Conservation (phyloP, 2,888 invertebrate species). For the Lissocephala sabroskyi region DNA sequence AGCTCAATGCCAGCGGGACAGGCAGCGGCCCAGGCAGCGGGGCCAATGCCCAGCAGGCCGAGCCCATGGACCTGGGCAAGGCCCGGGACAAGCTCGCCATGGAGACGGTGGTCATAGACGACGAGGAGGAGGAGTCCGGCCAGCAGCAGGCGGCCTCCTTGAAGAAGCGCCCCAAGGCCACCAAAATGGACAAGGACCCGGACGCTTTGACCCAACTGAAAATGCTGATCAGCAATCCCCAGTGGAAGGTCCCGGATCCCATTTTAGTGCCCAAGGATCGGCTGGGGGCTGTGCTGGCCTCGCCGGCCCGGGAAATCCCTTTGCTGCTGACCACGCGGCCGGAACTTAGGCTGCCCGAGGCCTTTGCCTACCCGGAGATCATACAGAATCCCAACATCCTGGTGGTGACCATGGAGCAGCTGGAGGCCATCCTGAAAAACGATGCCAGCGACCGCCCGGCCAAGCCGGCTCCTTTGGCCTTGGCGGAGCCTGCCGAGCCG, state of each 20-base stretch:
- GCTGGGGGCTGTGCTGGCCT: conserved; percentile 79
- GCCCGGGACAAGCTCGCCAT: conserved; percentile 50
- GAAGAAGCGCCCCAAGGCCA: conserved; percentile 73
- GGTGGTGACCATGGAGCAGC: conserved; percentile 83
- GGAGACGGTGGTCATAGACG: conserved; percentile 69
- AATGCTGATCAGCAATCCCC: conserved; percentile 78
- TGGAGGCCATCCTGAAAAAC: conserved; percentile 78
- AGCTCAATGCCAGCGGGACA: conserved; percentile 48
- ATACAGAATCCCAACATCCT: conserved; percentile 85
- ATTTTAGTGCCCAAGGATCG: conserved; percentile 85
- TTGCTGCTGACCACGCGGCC: conserved; percentile 81
- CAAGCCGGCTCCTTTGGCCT: neutral
- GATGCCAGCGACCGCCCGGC: conserved; percentile 56
- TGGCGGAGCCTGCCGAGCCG: neutral
- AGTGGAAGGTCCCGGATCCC: conserved; percentile 85
- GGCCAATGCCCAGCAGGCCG: conserved; percentile 75
- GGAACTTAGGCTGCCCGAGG: conserved; percentile 82
- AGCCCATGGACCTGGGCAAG: conserved; percentile 79
- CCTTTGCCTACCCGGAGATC: conserved; percentile 80
- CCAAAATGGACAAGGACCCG: conserved; percentile 74
- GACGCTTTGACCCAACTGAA: conserved; percentile 82
- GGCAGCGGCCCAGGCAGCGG: conserved; percentile 30
- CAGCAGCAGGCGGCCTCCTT: conserved; percentile 73
- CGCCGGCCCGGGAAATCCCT: conserved; percentile 85
- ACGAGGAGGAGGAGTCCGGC: conserved; percentile 59